Percentiles rank a stretch among this genome's conserved stretches.
phyloP scores from a whole-genome alignment of 1,140 invertebrate genomes.

The Musca vetustissima region DNA sequence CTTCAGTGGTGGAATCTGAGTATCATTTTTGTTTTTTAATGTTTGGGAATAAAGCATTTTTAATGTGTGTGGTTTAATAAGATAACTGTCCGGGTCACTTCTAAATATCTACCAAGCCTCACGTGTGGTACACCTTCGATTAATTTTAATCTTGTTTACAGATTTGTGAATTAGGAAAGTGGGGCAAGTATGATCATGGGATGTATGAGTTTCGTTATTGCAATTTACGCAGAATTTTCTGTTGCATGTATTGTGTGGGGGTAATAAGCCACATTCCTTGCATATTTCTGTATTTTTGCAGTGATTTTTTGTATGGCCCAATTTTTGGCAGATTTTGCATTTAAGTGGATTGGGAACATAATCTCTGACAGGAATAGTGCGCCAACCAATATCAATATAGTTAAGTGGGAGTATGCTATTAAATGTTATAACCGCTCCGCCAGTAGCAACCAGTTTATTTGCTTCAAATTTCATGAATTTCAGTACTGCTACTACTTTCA shows the following conservation, averaged over 20 bases:
- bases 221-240: conserved; percentile 8
- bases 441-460: too few relatives aligned
- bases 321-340: conserved; percentile 7
- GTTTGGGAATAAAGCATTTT: too few relatives aligned
- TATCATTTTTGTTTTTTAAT: not conserved
- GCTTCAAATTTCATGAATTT: conserved; percentile 5
- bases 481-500: too few relatives aligned
- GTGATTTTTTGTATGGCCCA: conserved; percentile 15
- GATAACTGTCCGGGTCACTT: not conserved
- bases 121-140: not conserved
- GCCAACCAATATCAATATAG: too few relatives aligned
- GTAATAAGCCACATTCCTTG: conserved; percentile 10
- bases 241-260: conserved; percentile 1
- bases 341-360: too few relatives aligned
- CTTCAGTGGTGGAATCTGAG: not conserved
- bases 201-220: not conserved
- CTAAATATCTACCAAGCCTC: conserved; percentile 16
- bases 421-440: too few relatives aligned
- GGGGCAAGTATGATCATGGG: not conserved
- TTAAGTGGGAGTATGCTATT: too few relatives aligned
- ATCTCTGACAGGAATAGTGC: too few relatives aligned
- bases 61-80: too few relatives aligned
- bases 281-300: conserved; percentile 1
- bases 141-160: too few relatives aligned
- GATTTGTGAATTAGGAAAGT: not conserved